Conservation (phyloP, 2,888 invertebrate species). For the Salpingus planirostris region DNA sequence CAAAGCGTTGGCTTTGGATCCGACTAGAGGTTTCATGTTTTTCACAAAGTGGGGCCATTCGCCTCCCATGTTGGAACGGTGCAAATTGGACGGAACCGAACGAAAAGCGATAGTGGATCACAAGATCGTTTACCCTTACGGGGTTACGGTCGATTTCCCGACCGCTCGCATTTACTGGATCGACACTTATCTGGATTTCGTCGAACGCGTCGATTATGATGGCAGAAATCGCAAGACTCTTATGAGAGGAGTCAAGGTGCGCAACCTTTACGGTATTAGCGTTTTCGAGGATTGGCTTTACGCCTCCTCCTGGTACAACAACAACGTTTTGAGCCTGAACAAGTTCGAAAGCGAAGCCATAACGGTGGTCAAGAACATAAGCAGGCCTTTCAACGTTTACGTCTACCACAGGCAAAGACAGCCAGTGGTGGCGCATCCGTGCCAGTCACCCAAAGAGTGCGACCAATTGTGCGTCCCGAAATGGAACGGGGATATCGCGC, state of each 20-base stretch:
- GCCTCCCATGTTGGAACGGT: constrained; percentile 54
- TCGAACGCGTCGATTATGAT: constrained; percentile 70
- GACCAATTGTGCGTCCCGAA: constrained; percentile 67
- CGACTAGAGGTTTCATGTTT: constrained; percentile 65
- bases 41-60: constrained; percentile 66
- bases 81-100: constrained; percentile 56
- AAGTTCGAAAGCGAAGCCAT: constrained; percentile 47
- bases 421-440: constrained; percentile 63
- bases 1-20: constrained; percentile 70
- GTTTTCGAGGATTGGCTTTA: constrained; percentile 67
- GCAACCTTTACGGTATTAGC: constrained; percentile 60
- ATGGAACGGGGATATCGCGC: constrained; percentile 47
- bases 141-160: constrained; percentile 63
- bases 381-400: constrained; percentile 56
- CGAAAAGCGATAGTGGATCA: constrained; percentile 51
- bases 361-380: constrained; percentile 44
- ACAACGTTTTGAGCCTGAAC: constrained; percentile 53
- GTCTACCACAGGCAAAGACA: constrained; percentile 71
- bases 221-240: constrained; percentile 57
- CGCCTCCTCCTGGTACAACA: constrained; percentile 62
- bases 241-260: constrained; percentile 47
- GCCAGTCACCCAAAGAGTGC: constrained; percentile 60
- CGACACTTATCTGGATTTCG: constrained; percentile 69
- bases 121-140: constrained; percentile 70
- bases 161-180: constrained; percentile 68